Evolutionary conservation across 1,140 invertebrate genomes (phyloP), one percentile per base, ranked within the genome.

Genomic region (Pseudomyrmex flavicornis): DNA sequence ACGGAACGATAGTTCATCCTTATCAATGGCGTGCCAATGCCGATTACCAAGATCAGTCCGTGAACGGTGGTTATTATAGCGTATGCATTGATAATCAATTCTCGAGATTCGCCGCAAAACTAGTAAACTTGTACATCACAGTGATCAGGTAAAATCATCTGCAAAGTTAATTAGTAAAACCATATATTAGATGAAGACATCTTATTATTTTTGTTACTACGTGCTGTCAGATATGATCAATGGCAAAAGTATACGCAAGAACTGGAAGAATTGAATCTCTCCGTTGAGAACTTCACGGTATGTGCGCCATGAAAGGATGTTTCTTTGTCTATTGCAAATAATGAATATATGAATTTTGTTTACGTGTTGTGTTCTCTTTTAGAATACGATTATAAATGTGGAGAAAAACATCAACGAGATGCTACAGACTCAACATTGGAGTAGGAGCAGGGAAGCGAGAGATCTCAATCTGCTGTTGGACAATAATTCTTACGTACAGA

Each of bases 41-140:
- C 0, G 98, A 98, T 92, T 98, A 98, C 90, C 97, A 98, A 79
- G 98, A 98, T 91, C 96, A 96, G 88, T 95, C 96, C 0, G 96
- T 96, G 3, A 94, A 95, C 0, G 98, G 97, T 63, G 98, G 98
- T 8, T 98, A 98, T 91, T 99, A 99, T 91, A 97, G 97, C n/a
- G 96, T 99, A 22, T 99, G 98, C 93, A 97, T 99, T 74, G 98
- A 99, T 93, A 99, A 99, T 95, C 98, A 98, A 89, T 98, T 98
- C 90, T 98, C 98, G 8, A 95, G 97, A 91, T 99, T 98, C 95
- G 97, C 98, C 46, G 97, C 96, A 12, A 99, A 99, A 95, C 93
- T 99, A 80, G 97, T 99, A 15, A 99, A 99, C 93, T 95, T 99
- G 26, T 99, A 99, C 90, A 95, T 99, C 2, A 98, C 98, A 0